phyloP scores from a whole-genome alignment of 2,113 vertebrate genomes.

The Oncorhynchus mykiss region DNA sequence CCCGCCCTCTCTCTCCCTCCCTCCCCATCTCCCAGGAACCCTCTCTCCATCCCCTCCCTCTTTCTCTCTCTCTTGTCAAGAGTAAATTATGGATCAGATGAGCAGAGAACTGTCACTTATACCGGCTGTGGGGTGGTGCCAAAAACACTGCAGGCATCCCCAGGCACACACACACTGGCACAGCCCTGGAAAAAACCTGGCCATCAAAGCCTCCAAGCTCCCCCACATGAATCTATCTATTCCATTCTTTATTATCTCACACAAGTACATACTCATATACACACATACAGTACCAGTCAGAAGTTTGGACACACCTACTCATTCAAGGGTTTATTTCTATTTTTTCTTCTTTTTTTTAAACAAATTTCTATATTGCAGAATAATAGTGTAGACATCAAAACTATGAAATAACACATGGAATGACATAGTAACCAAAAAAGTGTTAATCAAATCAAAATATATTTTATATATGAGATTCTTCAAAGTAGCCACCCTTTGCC shows the following conservation, averaged over 20 bases:
- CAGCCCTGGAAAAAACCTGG: constrained; percentile 41
- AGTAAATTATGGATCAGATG: constrained; percentile 71
- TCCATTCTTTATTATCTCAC: constrained; percentile 43
- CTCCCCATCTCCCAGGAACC: neutral
- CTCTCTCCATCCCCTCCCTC: neutral
- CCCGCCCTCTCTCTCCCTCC: neutral
- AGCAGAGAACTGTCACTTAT: constrained; percentile 58
- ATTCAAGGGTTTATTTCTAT: too few species aligned
- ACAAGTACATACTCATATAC: neutral
- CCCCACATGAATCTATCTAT: constrained; percentile 43
- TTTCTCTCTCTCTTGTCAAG: constrained; percentile 38
- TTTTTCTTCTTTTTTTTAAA: too few species aligned
- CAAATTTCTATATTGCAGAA: too few species aligned
- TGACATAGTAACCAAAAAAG: too few species aligned
- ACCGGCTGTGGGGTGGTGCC: constrained; percentile 52
- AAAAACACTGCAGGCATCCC: constrained; percentile 58
- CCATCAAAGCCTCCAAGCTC: constrained; percentile 42
- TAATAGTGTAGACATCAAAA: too few species aligned
- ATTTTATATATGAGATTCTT: too few species aligned
- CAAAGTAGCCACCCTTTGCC: too few species aligned
- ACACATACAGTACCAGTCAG: too few species aligned
- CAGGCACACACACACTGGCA: constrained; percentile 44
- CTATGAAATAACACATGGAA: too few species aligned
- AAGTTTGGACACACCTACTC: too few species aligned
- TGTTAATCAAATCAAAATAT: too few species aligned